Percentiles rank a stretch among this genome's conserved stretches.
Conservation (phyloP, 2,888 invertebrate genomes). For the Xylota segnis region DNA sequence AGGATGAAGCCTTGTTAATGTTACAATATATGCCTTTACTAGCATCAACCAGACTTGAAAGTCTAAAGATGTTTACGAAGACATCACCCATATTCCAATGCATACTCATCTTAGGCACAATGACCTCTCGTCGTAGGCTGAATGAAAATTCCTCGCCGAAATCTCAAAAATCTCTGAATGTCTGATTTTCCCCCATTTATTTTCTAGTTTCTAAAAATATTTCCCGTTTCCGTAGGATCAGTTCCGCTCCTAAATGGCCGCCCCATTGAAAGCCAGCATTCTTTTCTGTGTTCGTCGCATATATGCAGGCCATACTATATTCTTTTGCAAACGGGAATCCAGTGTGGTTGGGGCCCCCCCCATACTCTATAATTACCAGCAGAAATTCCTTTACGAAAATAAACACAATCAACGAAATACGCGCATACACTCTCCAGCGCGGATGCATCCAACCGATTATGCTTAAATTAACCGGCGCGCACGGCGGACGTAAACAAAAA, state of each 20-base stretch:
- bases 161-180: constrained; percentile 32
- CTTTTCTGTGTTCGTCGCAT: constrained; percentile 14
- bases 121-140: constrained; percentile 21
- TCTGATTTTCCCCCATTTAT: constrained; percentile 45
- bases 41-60: too few relatives aligned
- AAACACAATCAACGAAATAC: constrained; percentile 51
- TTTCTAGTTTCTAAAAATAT: constrained; percentile 64
- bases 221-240: constrained; percentile 69
- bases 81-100: not conserved
- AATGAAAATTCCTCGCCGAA: constrained; percentile 52
- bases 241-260: constrained; percentile 65
- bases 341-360: constrained; percentile 20
- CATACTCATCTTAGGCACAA: constrained; percentile 30
- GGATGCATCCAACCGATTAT: constrained; percentile 27
- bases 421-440: constrained; percentile 23
- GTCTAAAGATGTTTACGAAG: too few relatives aligned
- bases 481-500: constrained; percentile 61
- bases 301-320: constrained; percentile 32
- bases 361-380: constrained; percentile 62
- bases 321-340: constrained; percentile 67
- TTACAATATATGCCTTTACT: too few relatives aligned
- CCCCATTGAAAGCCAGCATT: constrained; percentile 49
- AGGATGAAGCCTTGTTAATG: too few relatives aligned
- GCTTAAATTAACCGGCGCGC: constrained; percentile 36
- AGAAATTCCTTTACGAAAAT: constrained; percentile 71